These are phyloP conservation scores for Paracanthobrama guichenoti DNA, from an alignment of 2,113 vertebrate species.

Conservation along the genomic window DNA sequence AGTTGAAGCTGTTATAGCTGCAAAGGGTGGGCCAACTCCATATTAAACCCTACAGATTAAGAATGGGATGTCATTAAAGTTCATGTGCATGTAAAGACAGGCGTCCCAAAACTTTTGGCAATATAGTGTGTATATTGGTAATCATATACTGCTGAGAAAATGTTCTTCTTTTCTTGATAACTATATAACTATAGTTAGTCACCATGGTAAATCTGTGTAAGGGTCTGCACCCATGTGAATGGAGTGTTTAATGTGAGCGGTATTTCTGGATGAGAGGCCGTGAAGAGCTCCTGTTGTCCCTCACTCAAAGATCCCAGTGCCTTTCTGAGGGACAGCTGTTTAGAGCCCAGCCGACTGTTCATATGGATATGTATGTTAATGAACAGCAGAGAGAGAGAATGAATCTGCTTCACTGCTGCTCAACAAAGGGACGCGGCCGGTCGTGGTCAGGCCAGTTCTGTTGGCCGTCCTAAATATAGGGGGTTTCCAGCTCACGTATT, in stretches of 20 bases:
- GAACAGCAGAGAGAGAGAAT: conserved; percentile 44
- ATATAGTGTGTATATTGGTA: too few species aligned
- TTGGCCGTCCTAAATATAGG: not conserved
- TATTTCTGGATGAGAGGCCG: conserved; percentile 36
- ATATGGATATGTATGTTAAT: conserved; percentile 65
- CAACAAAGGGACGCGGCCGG: conserved; percentile 49
- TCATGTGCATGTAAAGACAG: too few species aligned
- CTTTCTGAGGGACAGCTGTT: conserved; percentile 58
- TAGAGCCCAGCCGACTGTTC: conserved; percentile 51
- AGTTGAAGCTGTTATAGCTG: too few species aligned
- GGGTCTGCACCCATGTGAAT: conserved; percentile 50
- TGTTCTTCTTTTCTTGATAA: too few species aligned
- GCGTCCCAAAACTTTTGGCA: too few species aligned
- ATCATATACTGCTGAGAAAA: too few species aligned
- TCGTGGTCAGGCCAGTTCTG: not conserved
- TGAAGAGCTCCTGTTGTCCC: conserved; percentile 10
- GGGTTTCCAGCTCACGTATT: not conserved
- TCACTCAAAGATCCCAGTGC: not conserved
- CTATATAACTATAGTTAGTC: not conserved
- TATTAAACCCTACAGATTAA: too few species aligned
- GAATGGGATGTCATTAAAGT: too few species aligned
- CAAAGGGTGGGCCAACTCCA: too few species aligned
- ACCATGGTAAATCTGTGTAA: conserved; percentile 19
- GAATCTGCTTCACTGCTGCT: conserved; percentile 47
- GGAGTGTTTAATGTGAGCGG: conserved; percentile 40